Conservation (phyloP, 2,888 invertebrate species). For the Drosophila macrospina region DNA sequence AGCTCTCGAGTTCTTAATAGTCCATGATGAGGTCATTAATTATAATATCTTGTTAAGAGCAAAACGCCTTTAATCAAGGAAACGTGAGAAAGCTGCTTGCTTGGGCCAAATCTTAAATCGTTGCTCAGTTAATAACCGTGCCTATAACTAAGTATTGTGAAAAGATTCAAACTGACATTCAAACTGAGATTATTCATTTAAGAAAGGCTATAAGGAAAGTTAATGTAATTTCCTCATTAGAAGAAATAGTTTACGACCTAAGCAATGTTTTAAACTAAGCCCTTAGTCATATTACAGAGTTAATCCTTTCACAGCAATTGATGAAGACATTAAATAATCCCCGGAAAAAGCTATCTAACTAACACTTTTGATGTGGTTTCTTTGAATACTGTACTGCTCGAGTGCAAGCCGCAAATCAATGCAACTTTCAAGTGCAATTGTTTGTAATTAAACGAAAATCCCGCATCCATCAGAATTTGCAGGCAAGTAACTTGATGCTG, state of each 20-base stretch:
- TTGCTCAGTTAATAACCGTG: background rate
- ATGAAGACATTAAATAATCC: background rate
- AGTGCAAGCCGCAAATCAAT: constrained; percentile 34
- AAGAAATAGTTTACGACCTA: background rate
- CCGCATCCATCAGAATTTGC: constrained; percentile 45
- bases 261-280: too few relatives aligned
- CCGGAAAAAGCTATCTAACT: background rate
- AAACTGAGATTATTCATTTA: background rate
- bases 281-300: too few relatives aligned
- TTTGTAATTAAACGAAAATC: constrained; percentile 46
- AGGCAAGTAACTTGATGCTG: constrained; percentile 19
- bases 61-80: background rate
- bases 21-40: constrained; percentile 10
- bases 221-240: background rate
- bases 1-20: constrained; percentile 19
- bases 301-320: background rate
- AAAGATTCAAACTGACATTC: background rate
- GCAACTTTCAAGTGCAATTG: constrained; percentile 42
- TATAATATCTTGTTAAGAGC: background rate
- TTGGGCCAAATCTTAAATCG: background rate
- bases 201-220: background rate
- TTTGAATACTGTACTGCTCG: constrained; percentile 19
- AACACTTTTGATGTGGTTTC: constrained; percentile 6
- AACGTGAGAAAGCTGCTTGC: background rate
- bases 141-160: background rate